Evolutionary conservation across 2,113 vertebrate genomes (phyloP), one percentile per base, ranked within the genome.

Genomic region (Eudyptes chrysolophus): DNA sequence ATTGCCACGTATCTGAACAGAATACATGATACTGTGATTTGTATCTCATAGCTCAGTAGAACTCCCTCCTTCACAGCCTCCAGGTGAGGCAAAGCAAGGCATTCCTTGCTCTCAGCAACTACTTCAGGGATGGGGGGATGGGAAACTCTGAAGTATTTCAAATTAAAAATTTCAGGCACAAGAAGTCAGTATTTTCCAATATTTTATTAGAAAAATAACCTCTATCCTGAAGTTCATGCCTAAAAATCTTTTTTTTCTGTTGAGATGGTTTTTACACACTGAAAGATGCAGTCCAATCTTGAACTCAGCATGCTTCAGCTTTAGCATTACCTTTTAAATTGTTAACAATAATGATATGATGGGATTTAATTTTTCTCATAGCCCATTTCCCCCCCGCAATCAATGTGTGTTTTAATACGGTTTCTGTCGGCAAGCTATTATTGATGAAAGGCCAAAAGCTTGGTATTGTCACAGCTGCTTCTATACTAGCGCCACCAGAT

Each of bases 91-190:
- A 20, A 65, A 86, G 71, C 4, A 65, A 60, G 30, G 1, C 13
- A 40, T 64, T 71, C 17, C 26, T 57, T 79, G 11, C 12, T 74
- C 17, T 62, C 13, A 13, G 24, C 15, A 62, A 38, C 19, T 71
- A 62, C 40, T 20, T 42, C 7, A 13, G 26, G 18, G 4, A 25
- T 2, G 4, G 9, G 4, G 3, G 3, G 20, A 3, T 36, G 10
- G 13, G 29, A 76, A 77, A 81, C 5, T 51, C 32, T 80, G 11
- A 84, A 26, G 7, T 29, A 46, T 16, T 76, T 92, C 0, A 71
- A 48, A 66, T 57, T 61, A 83, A 78, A 12, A 74, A 88, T 55
- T 65, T 88, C 55, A 36, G 8, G 49, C 36, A 82, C 5, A 85
- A 0, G 21, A 85, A 78, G 2, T 9, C 29, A 48, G 3, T 62